These are phyloP conservation scores for Umimayanthus kanabou DNA, from an alignment of 92 coral and sea anemone species.

Conservation along the genomic window DNA sequence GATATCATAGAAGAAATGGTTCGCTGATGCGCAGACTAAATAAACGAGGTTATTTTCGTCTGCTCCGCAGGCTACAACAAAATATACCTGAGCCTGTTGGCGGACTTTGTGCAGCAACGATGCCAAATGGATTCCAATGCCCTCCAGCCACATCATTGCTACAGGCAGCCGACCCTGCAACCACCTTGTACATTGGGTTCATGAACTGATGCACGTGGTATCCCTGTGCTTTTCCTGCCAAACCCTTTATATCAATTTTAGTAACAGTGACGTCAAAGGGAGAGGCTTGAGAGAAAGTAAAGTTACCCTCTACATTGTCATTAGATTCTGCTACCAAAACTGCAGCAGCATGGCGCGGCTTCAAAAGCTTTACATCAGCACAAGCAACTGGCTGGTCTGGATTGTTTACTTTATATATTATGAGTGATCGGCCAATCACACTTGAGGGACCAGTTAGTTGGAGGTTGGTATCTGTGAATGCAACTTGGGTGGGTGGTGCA, in stretches of 20 bases:
- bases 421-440: constrained; percentile 73
- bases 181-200: constrained; percentile 64
- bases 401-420: constrained; percentile 49
- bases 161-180: constrained; percentile 63
- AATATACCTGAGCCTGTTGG: constrained; percentile 75
- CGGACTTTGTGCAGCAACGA: constrained; percentile 66
- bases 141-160: constrained; percentile 64
- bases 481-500: constrained; percentile 52
- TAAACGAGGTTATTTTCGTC: too few species aligned
- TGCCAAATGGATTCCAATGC: constrained; percentile 89
- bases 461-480: constrained; percentile 66
- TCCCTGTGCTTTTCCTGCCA: constrained; percentile 65
- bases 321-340: constrained; percentile 53
- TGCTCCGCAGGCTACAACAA: too few species aligned
- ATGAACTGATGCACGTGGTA: constrained; percentile 92
- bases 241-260: constrained; percentile 57
- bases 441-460: constrained; percentile 64
- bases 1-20: too few species aligned
- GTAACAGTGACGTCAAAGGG: constrained; percentile 85
- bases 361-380: constrained; percentile 64
- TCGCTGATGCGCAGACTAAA: too few species aligned
- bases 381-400: constrained; percentile 69
- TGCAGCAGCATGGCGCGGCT: constrained; percentile 70
- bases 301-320: constrained; percentile 79
- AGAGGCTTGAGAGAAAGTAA: constrained; percentile 74